A percentile compares a stretch with the other conserved stretches of the same genome.
Evolutionary conservation across 2,888 invertebrate genomes (phyloP).

Genomic region (Apamea anceps): DNA sequence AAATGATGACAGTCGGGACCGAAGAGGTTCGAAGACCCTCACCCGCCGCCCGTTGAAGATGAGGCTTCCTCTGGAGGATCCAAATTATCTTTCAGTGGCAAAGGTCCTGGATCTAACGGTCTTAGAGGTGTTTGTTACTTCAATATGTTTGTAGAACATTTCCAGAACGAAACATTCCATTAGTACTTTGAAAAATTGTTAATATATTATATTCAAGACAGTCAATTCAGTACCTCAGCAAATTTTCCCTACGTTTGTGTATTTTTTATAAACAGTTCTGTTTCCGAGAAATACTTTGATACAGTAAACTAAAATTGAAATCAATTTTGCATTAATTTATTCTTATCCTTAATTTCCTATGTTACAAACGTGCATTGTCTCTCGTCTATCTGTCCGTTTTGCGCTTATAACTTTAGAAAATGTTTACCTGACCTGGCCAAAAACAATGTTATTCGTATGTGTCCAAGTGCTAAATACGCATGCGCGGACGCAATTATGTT

Average conservation of each 20-base stretch:
- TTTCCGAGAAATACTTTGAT: background rate
- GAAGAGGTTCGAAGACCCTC: constrained; percentile 26
- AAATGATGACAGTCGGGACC: background rate
- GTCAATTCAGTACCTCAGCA: background rate
- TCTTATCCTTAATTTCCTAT: background rate
- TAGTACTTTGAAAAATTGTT: background rate
- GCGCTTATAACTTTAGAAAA: too few species aligned
- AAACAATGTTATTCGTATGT: too few species aligned
- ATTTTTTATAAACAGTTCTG: constrained; percentile 19
- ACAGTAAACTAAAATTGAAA: constrained; percentile 17
- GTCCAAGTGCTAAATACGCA: background rate
- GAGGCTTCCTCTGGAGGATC: constrained; percentile 54
- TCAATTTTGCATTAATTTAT: background rate
- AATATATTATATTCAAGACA: background rate
- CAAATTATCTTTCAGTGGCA: constrained; percentile 71
- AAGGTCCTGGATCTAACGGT: constrained; percentile 73
- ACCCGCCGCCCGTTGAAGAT: background rate
- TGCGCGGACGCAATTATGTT: too few species aligned
- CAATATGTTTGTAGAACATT: constrained; percentile 52
- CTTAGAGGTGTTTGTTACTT: constrained; percentile 73
- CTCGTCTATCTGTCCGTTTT: background rate
- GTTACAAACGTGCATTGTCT: background rate
- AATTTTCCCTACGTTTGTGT: constrained; percentile 6
- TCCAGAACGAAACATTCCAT: background rate
- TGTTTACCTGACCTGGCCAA: too few species aligned